A percentile compares a stretch with the other conserved stretches of the same genome.
Evolutionary conservation across 1,140 invertebrate species (phyloP).

Genomic region (Sminthurides bifidus): DNA sequence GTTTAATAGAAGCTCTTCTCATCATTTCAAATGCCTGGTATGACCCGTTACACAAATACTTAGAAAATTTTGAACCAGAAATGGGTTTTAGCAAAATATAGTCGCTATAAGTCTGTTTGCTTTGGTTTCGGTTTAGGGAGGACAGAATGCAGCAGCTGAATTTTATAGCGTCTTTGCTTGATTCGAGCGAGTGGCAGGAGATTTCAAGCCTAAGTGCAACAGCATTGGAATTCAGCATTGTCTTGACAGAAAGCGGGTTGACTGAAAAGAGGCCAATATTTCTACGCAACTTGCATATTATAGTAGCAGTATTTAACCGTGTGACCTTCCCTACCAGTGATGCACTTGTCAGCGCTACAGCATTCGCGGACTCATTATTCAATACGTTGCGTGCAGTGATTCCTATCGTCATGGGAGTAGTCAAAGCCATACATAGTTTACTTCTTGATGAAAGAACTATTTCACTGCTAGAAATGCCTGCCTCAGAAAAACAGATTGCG

Average conservation of each 20-base stretch:
- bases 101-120: background rate
- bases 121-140: constrained; percentile 12
- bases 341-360: constrained; percentile 1
- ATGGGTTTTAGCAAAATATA: background rate
- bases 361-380: constrained; percentile 10
- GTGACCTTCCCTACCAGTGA: constrained; percentile 8
- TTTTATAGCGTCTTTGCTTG: constrained; percentile 14
- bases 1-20: constrained; percentile 14
- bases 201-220: constrained; percentile 8
- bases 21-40: constrained; percentile 22
- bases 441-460: background rate
- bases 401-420: constrained; percentile 16
- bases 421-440: constrained; percentile 20
- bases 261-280: constrained; percentile 15
- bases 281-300: constrained; percentile 12
- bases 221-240: background rate
- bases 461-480: constrained; percentile 10
- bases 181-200: constrained; percentile 14
- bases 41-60: background rate
- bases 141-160: constrained; percentile 3
- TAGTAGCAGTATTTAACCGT: constrained; percentile 11
- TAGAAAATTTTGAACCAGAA: background rate
- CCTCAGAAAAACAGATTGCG: constrained; percentile 8
- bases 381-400: constrained; percentile 13
- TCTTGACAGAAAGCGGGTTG: constrained; percentile 12